Percentiles rank a stretch among this genome's conserved stretches.
phyloP scores from a whole-genome alignment of 2,888 invertebrate genomes.

The Calliopum simillimum region DNA sequence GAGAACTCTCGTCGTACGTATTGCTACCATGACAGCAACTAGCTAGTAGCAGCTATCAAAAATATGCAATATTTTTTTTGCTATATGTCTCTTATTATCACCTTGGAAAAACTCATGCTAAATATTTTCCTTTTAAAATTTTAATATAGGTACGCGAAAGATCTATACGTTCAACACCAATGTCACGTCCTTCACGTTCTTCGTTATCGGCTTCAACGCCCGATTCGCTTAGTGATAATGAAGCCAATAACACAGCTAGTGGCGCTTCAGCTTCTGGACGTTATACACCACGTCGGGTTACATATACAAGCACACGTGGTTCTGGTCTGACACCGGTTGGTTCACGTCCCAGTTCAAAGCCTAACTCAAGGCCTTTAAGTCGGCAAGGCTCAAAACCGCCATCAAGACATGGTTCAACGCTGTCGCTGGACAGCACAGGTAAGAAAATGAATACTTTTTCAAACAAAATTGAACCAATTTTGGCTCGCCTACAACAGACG shows the following conservation, averaged over 20 bases:
- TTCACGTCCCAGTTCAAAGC: slow-evolving; percentile 79
- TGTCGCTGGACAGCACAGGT: slow-evolving; percentile 91
- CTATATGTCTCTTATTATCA: too few species aligned
- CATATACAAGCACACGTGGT: slow-evolving; percentile 70
- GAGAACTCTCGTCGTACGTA: background rate
- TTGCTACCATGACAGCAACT: background rate
- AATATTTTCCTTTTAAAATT: too few species aligned
- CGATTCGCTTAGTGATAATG: slow-evolving; percentile 89
- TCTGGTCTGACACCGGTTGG: slow-evolving; percentile 80
- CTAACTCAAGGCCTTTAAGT: slow-evolving; percentile 86
- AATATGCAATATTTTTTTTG: background rate
- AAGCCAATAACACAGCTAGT: slow-evolving; percentile 68
- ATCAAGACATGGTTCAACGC: slow-evolving; percentile 92
- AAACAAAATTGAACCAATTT: background rate
- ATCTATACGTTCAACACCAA: slow-evolving; percentile 90
- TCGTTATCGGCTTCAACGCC: slow-evolving; percentile 89
- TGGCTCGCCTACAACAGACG: too few species aligned
- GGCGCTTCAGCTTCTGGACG: slow-evolving; percentile 66
- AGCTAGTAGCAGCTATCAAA: too few species aligned
- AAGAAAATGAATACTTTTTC: slow-evolving; percentile 24
- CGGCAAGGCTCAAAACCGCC: slow-evolving; percentile 91
- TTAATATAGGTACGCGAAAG: slow-evolving; percentile 86
- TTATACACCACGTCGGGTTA: slow-evolving; percentile 76
- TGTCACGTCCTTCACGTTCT: slow-evolving; percentile 83
- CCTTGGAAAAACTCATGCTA: too few species aligned